Percentiles rank a stretch among this genome's conserved stretches.
Conservation (phyloP, 2,113 vertebrate genomes). For the Phyllostomus hastatus region DNA sequence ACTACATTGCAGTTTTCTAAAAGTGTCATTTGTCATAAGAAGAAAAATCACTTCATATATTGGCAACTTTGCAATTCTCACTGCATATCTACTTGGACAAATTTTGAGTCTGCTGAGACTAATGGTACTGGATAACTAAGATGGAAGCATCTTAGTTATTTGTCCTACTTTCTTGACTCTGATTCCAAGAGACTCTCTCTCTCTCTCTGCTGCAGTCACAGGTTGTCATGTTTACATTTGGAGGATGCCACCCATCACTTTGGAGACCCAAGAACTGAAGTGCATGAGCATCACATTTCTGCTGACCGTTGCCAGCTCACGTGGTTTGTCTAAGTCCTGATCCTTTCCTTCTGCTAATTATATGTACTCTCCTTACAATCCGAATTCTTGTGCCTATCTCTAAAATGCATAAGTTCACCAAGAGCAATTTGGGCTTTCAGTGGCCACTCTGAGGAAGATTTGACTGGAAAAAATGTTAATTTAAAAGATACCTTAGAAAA, state of each 20-base stretch:
- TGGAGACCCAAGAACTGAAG: not conserved
- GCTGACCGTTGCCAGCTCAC: not conserved
- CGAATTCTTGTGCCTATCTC: not conserved
- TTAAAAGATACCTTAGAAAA: not conserved
- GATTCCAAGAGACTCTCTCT: too few relatives aligned
- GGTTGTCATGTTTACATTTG: not conserved
- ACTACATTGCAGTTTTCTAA: not conserved
- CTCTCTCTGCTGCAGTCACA: not conserved
- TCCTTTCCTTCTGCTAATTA: not conserved
- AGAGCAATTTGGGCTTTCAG: not conserved
- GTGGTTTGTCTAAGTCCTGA: not conserved
- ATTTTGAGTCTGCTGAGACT: not conserved
- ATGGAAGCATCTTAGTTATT: not conserved
- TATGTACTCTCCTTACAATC: not conserved
- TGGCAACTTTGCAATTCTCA: not conserved
- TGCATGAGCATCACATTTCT: not conserved
- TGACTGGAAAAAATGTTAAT: not conserved
- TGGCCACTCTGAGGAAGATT: not conserved
- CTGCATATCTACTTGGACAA: not conserved
- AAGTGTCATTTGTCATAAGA: not conserved
- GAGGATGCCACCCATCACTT: accelerated
- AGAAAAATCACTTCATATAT: not conserved
- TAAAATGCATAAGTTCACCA: not conserved
- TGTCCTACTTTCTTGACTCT: not conserved
- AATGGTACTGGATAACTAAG: not conserved